Conservation (phyloP, 2,888 invertebrate genomes). For the Cactoblastis cactorum region DNA sequence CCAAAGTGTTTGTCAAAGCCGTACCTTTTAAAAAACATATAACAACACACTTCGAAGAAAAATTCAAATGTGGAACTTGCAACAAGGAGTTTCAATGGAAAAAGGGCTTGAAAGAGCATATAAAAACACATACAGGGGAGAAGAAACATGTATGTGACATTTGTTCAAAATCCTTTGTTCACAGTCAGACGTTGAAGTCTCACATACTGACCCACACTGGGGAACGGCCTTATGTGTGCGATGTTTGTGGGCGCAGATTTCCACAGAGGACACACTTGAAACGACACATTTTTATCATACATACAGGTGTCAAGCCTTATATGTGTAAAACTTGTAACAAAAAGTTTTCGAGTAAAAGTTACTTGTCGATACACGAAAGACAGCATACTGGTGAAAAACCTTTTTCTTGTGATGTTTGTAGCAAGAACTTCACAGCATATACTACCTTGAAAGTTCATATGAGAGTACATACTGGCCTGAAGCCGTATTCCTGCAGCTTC, state of each 20-base stretch:
- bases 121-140: slow-evolving; percentile 61
- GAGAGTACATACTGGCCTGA: slow-evolving; percentile 61
- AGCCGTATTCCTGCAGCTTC: slow-evolving; percentile 60
- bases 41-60: slow-evolving; percentile 48
- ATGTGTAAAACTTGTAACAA: slow-evolving; percentile 57
- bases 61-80: slow-evolving; percentile 54
- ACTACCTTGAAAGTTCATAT: slow-evolving; percentile 67
- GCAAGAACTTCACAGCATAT: slow-evolving; percentile 63
- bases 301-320: slow-evolving; percentile 56
- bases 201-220: slow-evolving; percentile 65
- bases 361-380: slow-evolving; percentile 58
- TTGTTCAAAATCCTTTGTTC: slow-evolving; percentile 55
- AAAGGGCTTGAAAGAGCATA: slow-evolving; percentile 61
- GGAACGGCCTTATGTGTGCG: slow-evolving; percentile 61
- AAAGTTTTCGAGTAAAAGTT: slow-evolving; percentile 65
- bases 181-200: slow-evolving; percentile 63
- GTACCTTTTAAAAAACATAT: slow-evolving; percentile 54
- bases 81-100: slow-evolving; percentile 55
- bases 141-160: slow-evolving; percentile 49
- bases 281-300: slow-evolving; percentile 63
- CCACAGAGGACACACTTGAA: slow-evolving; percentile 63
- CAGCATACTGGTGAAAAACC: slow-evolving; percentile 62
- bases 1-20: slow-evolving; percentile 45
- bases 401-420: slow-evolving; percentile 59
- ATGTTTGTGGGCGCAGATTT: slow-evolving; percentile 59